phyloP scores from a whole-genome alignment of 1,140 invertebrate species.

The Neuroterus valhalla region DNA sequence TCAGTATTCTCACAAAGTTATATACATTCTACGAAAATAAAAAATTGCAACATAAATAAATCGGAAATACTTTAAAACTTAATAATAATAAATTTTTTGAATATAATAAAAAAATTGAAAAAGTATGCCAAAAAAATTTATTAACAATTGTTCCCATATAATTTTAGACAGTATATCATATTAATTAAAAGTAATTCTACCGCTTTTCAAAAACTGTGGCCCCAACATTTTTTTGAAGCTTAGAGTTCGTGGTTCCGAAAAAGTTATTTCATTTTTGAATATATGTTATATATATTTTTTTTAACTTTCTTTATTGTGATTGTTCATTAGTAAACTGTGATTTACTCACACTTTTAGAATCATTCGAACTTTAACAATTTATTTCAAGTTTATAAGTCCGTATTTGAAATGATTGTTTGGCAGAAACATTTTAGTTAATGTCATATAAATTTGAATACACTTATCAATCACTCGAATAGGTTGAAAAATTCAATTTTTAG shows the following conservation, averaged over 20 bases:
- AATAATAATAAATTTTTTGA: slow-evolving; percentile 2
- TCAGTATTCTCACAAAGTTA: background rate
- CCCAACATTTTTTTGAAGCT: slow-evolving; percentile 15
- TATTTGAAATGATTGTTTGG: too few relatives aligned
- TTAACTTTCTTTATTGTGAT: background rate
- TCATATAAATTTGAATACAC: background rate
- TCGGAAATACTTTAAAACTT: background rate
- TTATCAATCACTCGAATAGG: background rate
- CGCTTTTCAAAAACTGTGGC: background rate
- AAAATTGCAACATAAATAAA: too few relatives aligned
- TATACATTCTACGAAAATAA: too few relatives aligned
- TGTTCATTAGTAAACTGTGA: too few relatives aligned
- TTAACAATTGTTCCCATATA: slow-evolving; percentile 18
- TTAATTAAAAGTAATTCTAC: background rate
- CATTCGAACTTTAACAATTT: too few relatives aligned
- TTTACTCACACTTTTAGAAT: too few relatives aligned
- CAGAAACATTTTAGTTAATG: background rate
- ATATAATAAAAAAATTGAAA: background rate
- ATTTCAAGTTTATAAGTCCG: too few relatives aligned
- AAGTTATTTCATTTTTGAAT: background rate
- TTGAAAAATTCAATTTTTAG: background rate
- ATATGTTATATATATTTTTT: background rate
- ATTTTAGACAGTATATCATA: background rate
- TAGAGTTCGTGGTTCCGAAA: background rate
- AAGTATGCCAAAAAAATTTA: background rate